Conservation (phyloP, 1,140 invertebrate genomes). For the Archegozetes longisetosus region DNA sequence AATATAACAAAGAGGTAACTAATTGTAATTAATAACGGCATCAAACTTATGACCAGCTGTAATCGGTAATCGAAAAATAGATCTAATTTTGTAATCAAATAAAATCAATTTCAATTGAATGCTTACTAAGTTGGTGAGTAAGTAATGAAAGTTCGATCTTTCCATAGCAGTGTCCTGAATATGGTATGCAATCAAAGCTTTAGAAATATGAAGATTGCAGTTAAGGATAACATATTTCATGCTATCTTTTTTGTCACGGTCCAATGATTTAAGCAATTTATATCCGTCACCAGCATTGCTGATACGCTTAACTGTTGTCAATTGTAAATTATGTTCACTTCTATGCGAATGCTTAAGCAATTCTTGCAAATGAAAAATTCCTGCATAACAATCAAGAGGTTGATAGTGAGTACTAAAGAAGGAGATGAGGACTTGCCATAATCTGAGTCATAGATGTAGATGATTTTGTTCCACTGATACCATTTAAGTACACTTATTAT, state of each 20-base stretch:
- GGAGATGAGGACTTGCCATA: conserved; percentile 85
- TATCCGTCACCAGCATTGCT: not conserved
- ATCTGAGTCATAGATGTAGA: conserved; percentile 87
- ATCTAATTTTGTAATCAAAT: too few relatives aligned
- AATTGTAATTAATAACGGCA: too few relatives aligned
- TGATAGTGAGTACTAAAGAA: too few relatives aligned
- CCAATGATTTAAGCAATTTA: not conserved
- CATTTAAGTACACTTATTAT: conserved; percentile 79
- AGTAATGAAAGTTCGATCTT: not conserved
- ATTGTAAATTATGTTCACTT: not conserved
- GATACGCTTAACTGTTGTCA: not conserved
- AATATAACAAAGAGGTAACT: too few relatives aligned
- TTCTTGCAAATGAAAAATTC: not conserved
- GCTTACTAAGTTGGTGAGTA: not conserved
- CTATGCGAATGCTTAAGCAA: not conserved
- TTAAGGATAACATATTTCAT: not conserved
- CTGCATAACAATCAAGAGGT: too few relatives aligned
- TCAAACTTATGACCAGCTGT: too few relatives aligned
- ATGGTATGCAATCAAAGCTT: not conserved
- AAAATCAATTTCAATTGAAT: too few relatives aligned
- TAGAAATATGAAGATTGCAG: not conserved
- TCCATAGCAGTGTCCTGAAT: not conserved
- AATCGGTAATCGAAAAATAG: too few relatives aligned
- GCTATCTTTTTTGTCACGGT: not conserved
- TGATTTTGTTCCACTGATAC: conserved; percentile 79